Conservation (phyloP, 2,113 vertebrate species). For the Heptranchias perlo region DNA sequence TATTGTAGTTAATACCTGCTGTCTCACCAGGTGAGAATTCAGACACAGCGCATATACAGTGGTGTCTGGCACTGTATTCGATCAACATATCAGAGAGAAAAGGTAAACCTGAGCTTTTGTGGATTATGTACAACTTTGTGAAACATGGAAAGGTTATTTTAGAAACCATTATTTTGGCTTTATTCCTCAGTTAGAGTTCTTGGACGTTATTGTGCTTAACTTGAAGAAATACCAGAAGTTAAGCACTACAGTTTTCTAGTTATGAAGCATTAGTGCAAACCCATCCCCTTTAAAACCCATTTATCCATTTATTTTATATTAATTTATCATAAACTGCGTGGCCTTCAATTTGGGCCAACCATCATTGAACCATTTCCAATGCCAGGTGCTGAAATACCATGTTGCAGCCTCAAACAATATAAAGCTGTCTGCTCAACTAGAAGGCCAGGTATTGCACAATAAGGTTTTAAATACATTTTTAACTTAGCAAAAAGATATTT, state of each 20-base stretch:
- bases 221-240: background rate
- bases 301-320: background rate
- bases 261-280: background rate
- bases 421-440: background rate
- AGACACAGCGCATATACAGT: conserved; percentile 62
- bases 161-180: background rate
- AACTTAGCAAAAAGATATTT: background rate
- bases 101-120: conserved; percentile 52
- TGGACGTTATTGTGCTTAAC: background rate
- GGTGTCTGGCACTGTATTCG: conserved; percentile 71
- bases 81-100: conserved; percentile 64
- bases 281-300: background rate
- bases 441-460: background rate
- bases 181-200: background rate
- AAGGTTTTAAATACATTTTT: background rate
- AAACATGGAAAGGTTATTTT: background rate
- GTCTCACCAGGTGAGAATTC: conserved; percentile 66
- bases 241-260: background rate
- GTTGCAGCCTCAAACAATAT: background rate
- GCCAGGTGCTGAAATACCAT: background rate
- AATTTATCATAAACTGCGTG: background rate
- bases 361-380: background rate
- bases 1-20: background rate
- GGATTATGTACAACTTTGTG: background rate
- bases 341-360: background rate